Percentiles rank a stretch among this genome's conserved stretches.
These are phyloP conservation scores for Drosophila rubida DNA, from an alignment of 2,888 invertebrate species.

Conservation along the genomic window DNA sequence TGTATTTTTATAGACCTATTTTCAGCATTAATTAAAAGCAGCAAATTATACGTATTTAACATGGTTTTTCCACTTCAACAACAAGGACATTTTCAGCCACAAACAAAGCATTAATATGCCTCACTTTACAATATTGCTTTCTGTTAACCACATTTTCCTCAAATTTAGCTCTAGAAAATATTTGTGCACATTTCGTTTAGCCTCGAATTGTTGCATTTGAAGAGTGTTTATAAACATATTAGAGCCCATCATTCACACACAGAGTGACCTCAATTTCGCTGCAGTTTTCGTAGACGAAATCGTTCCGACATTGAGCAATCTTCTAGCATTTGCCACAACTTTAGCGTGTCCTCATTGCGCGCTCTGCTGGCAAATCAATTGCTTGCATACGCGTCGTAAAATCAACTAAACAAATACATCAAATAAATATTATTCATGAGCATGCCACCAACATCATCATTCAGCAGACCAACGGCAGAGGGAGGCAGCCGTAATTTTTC, in stretches of 20 bases:
- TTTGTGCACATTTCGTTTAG: too few species aligned
- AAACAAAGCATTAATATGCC: too few species aligned
- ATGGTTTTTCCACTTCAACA: too few species aligned
- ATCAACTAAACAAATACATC: constrained; percentile 65
- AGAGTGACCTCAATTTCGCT: constrained; percentile 5
- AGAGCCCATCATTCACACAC: constrained; percentile 1
- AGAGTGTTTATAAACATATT: not conserved
- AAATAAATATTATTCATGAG: constrained; percentile 73
- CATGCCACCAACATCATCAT: constrained; percentile 56
- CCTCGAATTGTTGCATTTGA: not conserved
- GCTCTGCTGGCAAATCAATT: constrained; percentile 43
- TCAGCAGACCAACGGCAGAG: constrained; percentile 1
- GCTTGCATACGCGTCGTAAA: constrained; percentile 40
- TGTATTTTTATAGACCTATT: too few species aligned
- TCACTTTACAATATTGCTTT: too few species aligned
- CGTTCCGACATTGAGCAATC: not conserved
- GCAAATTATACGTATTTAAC: too few species aligned
- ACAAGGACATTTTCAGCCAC: too few species aligned
- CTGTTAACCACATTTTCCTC: too few species aligned
- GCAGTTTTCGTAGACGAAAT: not conserved
- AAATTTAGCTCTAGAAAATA: too few species aligned
- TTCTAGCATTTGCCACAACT: constrained; percentile 8
- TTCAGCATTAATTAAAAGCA: too few species aligned
- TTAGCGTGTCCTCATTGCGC: constrained; percentile 30
- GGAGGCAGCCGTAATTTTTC: constrained; percentile 57